phyloP scores from a whole-genome alignment of 2,797 vertebrate species.

The Cephalopachus bancanus region DNA sequence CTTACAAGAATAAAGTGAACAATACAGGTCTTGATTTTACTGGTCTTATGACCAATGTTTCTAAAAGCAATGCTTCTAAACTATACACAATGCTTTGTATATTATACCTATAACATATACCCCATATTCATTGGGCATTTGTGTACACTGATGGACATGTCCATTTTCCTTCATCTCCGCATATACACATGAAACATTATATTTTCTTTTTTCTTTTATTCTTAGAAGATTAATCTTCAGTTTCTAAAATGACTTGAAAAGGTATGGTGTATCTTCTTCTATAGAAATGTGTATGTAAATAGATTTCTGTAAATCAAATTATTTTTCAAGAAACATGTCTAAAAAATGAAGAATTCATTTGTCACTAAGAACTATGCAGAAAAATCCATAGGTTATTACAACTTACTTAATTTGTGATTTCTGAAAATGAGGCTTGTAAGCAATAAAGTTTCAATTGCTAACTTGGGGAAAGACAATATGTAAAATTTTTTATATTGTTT shows the following conservation, averaged over 20 bases:
- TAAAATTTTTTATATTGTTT: neutral
- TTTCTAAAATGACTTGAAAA: slow-evolving; percentile 3
- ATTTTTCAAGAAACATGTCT: slow-evolving; percentile 1
- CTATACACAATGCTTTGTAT: neutral
- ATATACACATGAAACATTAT: neutral
- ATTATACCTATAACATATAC: neutral
- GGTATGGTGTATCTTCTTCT: neutral
- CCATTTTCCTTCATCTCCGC: neutral
- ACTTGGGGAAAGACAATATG: neutral
- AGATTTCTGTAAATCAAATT: neutral
- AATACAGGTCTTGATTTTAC: neutral
- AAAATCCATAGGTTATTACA: neutral
- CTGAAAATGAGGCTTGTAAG: neutral
- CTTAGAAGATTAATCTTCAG: slow-evolving; percentile 19
- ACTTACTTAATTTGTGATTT: slow-evolving; percentile 31
- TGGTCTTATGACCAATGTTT: neutral
- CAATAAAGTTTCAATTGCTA: neutral
- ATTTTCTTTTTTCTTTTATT: neutral
- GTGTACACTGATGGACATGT: neutral
- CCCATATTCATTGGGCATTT: neutral
- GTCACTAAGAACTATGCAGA: neutral
- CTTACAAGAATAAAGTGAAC: neutral
- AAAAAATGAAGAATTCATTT: slow-evolving; percentile 41
- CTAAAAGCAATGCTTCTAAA: neutral
- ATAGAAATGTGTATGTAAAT: neutral